Base-by-base conservation (phyloP, 2,113 vertebrate species). In the Brachyhypopomus gauderio region DNA sequence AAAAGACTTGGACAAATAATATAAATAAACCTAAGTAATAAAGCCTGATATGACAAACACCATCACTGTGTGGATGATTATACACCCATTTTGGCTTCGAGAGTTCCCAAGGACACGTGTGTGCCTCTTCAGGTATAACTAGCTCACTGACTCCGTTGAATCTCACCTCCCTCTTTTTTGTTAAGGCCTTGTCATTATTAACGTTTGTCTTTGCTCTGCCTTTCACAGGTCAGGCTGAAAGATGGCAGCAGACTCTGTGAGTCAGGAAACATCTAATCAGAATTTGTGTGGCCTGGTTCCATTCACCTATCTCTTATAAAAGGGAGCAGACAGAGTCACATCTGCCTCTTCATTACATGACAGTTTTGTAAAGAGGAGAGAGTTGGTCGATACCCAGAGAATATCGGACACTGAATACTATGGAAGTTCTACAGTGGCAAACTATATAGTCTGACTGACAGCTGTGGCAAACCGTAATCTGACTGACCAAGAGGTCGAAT, bases 71-170 rank as follows among this genome's bases (percentile, higher is more conserved):
- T 0, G 16, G 25, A 45, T 23, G 14, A 83, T 87, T 63, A 56
- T 76, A 63, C 69, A 64, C 67, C 16, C 11, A 58, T 19, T 23
- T 55, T 6, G 1, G 9, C 9, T 11, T 45, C 5, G 1, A 76
- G 82, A 82, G 45, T 48, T 48, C 45, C 45, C 45, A 4, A 5
- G 3, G 38, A 41, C 3, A 4, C 38, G 7, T 41, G 45, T 48
- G 45, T 48, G 45, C 1, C 48, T 69, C 38, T 73, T 12, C 58
- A 55, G 69, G 70, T 30, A 79, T 83, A 76, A 64, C 58, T 3
- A 72, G 14, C 60, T 64, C 59, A 30, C 36, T 83, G 84, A 72
- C 66, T 80, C 75, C 72, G 74, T 83, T 85, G 82, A 80, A 77
- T 27, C 27, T 63, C 41, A 6, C 2, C 38, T 75, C 38, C 11